phyloP scores from a whole-genome alignment of 2,113 vertebrate species.

The Microtus pennsylvanicus region DNA sequence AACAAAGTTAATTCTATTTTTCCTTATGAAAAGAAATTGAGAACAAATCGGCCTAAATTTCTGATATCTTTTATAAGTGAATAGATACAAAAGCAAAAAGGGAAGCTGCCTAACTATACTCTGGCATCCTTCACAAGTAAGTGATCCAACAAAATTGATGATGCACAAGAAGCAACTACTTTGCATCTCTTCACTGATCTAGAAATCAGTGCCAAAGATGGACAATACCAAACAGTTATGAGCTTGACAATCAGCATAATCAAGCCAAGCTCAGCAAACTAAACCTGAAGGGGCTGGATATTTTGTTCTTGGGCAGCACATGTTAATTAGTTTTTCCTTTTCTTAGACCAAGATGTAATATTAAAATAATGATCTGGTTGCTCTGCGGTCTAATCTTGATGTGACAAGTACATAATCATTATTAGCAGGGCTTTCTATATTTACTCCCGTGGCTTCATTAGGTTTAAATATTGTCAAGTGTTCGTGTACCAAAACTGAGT shows the following conservation, averaged over 20 bases:
- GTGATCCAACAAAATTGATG: background rate
- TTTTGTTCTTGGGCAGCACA: background rate
- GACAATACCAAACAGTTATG: background rate
- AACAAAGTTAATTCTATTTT: background rate
- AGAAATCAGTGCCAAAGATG: conserved; percentile 27
- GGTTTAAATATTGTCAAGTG: conserved; percentile 35
- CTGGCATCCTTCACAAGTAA: conserved; percentile 49
- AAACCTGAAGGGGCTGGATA: background rate
- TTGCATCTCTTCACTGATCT: background rate
- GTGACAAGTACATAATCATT: conserved; percentile 6
- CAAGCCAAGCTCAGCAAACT: conserved; percentile 29
- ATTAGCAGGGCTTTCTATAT: background rate
- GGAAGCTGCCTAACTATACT: background rate
- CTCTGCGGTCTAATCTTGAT: background rate
- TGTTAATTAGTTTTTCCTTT: conserved; percentile 66
- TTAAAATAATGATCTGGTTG: background rate
- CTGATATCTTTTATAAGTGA: conserved; percentile 6
- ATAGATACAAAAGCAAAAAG: conserved; percentile 24
- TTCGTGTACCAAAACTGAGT: conserved; percentile 30
- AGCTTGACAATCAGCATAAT: conserved; percentile 1
- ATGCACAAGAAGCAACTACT: background rate
- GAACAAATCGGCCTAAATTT: background rate
- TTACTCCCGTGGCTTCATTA: conserved; percentile 50
- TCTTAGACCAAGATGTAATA: background rate
- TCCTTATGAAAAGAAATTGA: background rate